phyloP scores from a whole-genome alignment of 2,888 invertebrate species.

The Brachypalpus laphriformis region DNA sequence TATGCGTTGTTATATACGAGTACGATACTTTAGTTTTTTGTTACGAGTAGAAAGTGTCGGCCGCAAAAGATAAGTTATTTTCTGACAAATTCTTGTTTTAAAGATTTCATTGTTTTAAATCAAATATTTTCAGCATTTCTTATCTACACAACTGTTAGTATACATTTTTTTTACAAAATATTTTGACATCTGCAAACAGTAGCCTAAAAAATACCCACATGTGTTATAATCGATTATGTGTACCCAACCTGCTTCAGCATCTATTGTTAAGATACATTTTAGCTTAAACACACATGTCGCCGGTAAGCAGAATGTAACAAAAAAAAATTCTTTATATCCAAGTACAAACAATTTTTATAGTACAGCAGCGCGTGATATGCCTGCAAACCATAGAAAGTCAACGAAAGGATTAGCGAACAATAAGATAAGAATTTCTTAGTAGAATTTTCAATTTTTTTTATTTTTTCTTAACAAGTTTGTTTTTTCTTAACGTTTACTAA shows the following conservation, averaged over 20 bases:
- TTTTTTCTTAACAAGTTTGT: neutral
- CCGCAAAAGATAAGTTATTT: too few relatives aligned
- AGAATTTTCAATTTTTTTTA: neutral
- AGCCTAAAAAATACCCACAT: neutral
- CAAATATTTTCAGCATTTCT: neutral
- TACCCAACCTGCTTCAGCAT: neutral
- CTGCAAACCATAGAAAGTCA: neutral
- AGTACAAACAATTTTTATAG: constrained; percentile 2
- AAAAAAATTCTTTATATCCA: neutral
- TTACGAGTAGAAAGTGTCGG: too few relatives aligned
- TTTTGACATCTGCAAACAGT: neutral
- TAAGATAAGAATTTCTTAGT: constrained; percentile 9
- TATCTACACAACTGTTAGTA: neutral
- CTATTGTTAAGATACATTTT: neutral
- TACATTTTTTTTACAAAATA: neutral
- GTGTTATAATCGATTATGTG: neutral
- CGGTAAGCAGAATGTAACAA: neutral
- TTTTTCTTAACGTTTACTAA: neutral
- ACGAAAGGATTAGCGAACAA: constrained; percentile 18
- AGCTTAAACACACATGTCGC: neutral
- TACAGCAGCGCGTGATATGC: constrained; percentile 7
- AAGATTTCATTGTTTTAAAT: neutral
- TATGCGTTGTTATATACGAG: too few relatives aligned
- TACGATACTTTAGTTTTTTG: too few relatives aligned
- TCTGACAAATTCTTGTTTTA: too few relatives aligned